Evolutionary conservation across 2,888 invertebrate species (phyloP).

Genomic region (Lithophane leautieri): DNA sequence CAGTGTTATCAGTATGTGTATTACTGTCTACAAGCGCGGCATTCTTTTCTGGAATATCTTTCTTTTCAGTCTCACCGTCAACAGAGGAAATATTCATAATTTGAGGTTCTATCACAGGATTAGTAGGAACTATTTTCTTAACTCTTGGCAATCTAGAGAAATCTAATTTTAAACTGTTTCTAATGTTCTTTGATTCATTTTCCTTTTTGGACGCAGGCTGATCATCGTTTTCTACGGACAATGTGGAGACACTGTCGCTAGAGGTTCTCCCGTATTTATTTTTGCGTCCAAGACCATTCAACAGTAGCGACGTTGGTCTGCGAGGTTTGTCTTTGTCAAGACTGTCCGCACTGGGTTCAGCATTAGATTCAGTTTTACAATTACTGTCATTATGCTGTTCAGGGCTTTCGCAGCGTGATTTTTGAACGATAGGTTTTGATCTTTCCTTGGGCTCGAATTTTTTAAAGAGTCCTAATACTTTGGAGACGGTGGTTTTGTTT

Average conservation of each 20-base stretch:
- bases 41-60: constrained; percentile 77
- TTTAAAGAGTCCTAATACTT: constrained; percentile 94
- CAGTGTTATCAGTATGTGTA: constrained; percentile 70
- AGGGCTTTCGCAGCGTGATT: constrained; percentile 71
- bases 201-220: constrained; percentile 77
- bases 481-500: constrained; percentile 93
- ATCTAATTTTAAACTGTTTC: constrained; percentile 91
- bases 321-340: constrained; percentile 85
- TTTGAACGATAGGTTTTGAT: constrained; percentile 78
- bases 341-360: constrained; percentile 70
- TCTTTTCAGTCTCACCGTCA: constrained; percentile 82
- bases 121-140: constrained; percentile 90
- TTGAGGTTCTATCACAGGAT: constrained; percentile 90
- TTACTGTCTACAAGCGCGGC: constrained; percentile 74
- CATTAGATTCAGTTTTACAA: constrained; percentile 67
- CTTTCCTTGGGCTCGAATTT: constrained; percentile 92
- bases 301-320: constrained; percentile 88
- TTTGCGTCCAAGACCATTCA: constrained; percentile 90
- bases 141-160: constrained; percentile 91
- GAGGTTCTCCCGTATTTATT: constrained; percentile 86
- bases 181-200: constrained; percentile 79
- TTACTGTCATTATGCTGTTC: constrained; percentile 68
- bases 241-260: constrained; percentile 82
- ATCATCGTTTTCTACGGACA: constrained; percentile 75
- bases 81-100: constrained; percentile 80